These are phyloP conservation scores for Syngnathus scovelli DNA, from an alignment of 2,113 vertebrate genomes.

Conservation along the genomic window DNA sequence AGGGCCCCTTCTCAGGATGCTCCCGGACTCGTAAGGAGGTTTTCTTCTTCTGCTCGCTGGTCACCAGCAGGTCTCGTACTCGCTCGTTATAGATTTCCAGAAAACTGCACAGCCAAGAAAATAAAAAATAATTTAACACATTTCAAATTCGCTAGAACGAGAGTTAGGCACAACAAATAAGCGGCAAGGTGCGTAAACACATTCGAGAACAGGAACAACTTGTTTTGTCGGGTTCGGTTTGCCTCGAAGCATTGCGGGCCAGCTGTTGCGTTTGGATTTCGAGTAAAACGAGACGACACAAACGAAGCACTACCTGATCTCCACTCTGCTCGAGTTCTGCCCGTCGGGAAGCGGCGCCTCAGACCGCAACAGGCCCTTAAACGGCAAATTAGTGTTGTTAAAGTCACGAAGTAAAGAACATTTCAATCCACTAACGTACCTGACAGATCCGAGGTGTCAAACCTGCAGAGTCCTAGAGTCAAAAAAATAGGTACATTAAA, in stretches of 20 bases:
- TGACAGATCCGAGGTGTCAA: constrained; percentile 95
- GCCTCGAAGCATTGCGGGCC: constrained; percentile 5
- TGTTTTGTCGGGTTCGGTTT: constrained; percentile 6
- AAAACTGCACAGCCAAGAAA: constrained; percentile 72
- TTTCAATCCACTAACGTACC: constrained; percentile 62
- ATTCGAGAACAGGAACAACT: background rate
- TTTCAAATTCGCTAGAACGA: background rate
- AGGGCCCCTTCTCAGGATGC: constrained; percentile 88
- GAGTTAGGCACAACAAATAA: background rate
- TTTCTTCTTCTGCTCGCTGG: constrained; percentile 78
- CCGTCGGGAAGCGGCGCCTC: constrained; percentile 70
- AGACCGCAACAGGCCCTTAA: constrained; percentile 84
- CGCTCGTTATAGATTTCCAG: constrained; percentile 98
- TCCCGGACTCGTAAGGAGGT: constrained; percentile 72
- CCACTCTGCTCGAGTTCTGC: constrained; percentile 82
- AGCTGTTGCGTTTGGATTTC: background rate
- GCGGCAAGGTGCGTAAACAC: background rate
- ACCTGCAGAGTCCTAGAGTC: constrained; percentile 81
- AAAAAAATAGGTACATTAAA: no score
- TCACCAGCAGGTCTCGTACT: constrained; percentile 84
- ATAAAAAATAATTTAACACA: background rate
- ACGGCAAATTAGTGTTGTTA: constrained; percentile 9
- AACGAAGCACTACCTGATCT: constrained; percentile 81
- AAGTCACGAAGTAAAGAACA: background rate
- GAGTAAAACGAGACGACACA: background rate